Evolutionary conservation across 2,797 vertebrate species (phyloP), one percentile per base, ranked within the genome.

Genomic region (Enteromius treurensis): DNA sequence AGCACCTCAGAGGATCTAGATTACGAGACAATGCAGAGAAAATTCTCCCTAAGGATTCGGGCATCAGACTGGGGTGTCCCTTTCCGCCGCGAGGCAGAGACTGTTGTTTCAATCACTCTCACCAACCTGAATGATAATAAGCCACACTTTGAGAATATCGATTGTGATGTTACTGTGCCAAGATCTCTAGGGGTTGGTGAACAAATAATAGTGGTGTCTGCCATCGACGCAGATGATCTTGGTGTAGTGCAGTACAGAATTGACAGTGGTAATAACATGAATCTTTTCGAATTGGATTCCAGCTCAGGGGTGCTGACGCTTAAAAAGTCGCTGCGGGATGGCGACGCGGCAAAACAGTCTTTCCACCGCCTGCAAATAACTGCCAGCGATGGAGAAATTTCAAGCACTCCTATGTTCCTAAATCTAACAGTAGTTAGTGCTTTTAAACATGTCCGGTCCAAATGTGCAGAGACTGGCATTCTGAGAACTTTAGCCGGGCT

Each of bases 41-140:
- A 96, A 70, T 96, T 96, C 73, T 94, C 88, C 21, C 88, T 96
- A 55, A 91, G 93, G 87, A 88, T 97, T 51, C 92, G 96, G 0
- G 95, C 96, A 1, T 96, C 96, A 0, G 96, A 97, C 84, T 96
- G 96, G 96, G 96, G 96, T 45, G 74, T 91, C 71, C 96, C 96
- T 0, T 96, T 96, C 88, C 94, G 95, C 10, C 90, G 95, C 74
- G 96, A 97, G 81, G 93, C 93, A 15, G 96, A 96, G 90, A 91
- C 92, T 80, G 92, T 94, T 32, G 94, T 95, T 53, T 95, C 93
- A 13, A 80, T 97, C 47, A 92, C 90, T 23, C 92, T 96, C 84
- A 96, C 94, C 85, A 97, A 97, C 81, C 85, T 96, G 84, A 97
- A 97, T 83, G 96, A 97, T 89, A 97, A 96, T 87, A 92, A 90